Evolutionary conservation across 2,797 vertebrate genomes (phyloP), one percentile per base, ranked within the genome.

Genomic region (Buceros bicornis): DNA sequence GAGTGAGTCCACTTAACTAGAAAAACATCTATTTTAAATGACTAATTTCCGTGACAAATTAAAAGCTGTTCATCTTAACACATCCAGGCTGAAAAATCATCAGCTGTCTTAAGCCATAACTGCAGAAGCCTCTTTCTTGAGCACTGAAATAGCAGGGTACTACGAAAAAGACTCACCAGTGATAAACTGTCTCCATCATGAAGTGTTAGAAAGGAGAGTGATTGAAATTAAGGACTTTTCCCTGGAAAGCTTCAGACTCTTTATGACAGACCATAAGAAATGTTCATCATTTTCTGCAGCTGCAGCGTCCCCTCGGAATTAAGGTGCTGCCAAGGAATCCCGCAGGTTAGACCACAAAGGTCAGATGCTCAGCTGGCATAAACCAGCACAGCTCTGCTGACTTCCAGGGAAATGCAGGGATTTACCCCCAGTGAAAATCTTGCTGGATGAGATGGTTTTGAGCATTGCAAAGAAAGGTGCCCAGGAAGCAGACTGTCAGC

Each of bases 21-120:
- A 74, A 91, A 82, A 89, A 85, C 65, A 29, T 60, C 56, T 60
- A 45, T 65, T 89, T 92, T 77, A 87, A 83, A 88, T 58, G 28
- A 78, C 57, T 66, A 29, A 94, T 93, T 90, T 83, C 43, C 87
- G 60, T 56, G 25, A 90, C 85, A 94, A 96, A 93, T 84, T 91
- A 89, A 87, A 91, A 78, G 50, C 70, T 40, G 77, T 45, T 82
- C 66, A 67, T 48, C 5, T 6, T 82, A 94, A 58, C 67, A 31
- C 37, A 93, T 61, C 58, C 67, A 89, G 69, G 29, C 16, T 84
- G 48, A 57, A 96, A 92, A 95, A 79, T 81, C 57, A 79, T 73
- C 71, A 67, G 9, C 45, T 71, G 18, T 35, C 86, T 89, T 74
- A 26, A 26, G 57, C 20, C 31, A 71, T 65, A 53, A 71, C 47